Evolutionary conservation across 1,140 invertebrate species (phyloP).

Genomic region (Ectropis grisescens): DNA sequence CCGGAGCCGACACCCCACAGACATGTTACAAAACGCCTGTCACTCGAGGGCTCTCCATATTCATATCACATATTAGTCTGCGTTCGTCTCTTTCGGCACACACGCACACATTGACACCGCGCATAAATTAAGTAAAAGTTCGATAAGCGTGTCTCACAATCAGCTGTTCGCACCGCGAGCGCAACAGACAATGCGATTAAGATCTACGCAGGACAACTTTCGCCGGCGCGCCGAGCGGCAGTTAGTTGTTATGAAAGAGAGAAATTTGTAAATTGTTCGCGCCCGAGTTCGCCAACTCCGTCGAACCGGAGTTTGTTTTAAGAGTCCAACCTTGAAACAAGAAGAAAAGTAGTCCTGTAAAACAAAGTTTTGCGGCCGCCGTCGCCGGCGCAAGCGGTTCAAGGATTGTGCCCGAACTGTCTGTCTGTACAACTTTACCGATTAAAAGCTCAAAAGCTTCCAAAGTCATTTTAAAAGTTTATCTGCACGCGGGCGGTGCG

Average conservation of each 20-base stretch:
- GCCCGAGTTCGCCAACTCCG: slow-evolving; percentile 70
- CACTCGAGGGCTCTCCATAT: too few relatives aligned
- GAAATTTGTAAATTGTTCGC: slow-evolving; percentile 73
- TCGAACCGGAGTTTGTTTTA: slow-evolving; percentile 71
- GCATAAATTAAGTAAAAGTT: slow-evolving; percentile 22
- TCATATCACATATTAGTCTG: too few relatives aligned
- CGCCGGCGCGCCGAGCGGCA: slow-evolving; percentile 64
- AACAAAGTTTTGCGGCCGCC: slow-evolving; percentile 71
- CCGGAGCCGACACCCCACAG: not conserved
- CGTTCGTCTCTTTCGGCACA: too few relatives aligned
- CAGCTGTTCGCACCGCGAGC: slow-evolving; percentile 62
- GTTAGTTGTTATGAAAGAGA: slow-evolving; percentile 73
- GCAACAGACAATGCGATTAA: slow-evolving; percentile 68
- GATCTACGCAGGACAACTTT: slow-evolving; percentile 70
- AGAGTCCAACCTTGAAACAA: slow-evolving; percentile 72
- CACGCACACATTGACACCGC: too few relatives aligned
- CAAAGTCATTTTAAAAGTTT: slow-evolving; percentile 73
- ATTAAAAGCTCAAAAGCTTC: slow-evolving; percentile 73
- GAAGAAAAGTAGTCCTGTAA: slow-evolving; percentile 73
- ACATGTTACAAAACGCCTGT: slow-evolving; percentile 6
- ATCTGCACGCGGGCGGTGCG: slow-evolving; percentile 55
- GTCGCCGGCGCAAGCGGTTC: slow-evolving; percentile 71
- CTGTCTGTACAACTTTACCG: slow-evolving; percentile 72
- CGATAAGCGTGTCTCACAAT: slow-evolving; percentile 53
- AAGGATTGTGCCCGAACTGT: slow-evolving; percentile 71